phyloP scores from a whole-genome alignment of 2,113 vertebrate species.

The Orientallactaga bullata region DNA sequence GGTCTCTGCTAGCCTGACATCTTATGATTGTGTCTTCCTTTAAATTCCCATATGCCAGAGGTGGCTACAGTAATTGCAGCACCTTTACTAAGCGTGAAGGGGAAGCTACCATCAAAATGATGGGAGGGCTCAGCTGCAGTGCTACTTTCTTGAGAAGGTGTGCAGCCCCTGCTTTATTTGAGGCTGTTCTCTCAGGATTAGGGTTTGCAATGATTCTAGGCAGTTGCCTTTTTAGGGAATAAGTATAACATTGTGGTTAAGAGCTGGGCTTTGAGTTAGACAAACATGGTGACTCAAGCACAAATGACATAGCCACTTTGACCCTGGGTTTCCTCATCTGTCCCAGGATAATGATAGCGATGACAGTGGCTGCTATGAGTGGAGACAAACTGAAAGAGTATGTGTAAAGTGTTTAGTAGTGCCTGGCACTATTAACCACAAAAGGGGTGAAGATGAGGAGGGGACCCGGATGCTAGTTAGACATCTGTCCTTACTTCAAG shows the following conservation, averaged over 20 bases:
- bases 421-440: neutral
- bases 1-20: constrained; percentile 57
- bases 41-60: constrained; percentile 64
- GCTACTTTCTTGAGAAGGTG: neutral
- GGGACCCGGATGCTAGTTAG: neutral
- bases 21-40: constrained; percentile 63
- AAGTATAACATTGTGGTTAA: neutral
- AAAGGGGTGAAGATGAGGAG: neutral
- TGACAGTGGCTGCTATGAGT: neutral
- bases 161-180: neutral
- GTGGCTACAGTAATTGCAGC: constrained; percentile 56
- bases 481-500: neutral
- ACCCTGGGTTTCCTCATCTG: constrained; percentile 27
- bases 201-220: neutral
- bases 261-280: constrained; percentile 14
- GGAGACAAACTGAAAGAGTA: neutral
- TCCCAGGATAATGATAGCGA: neutral
- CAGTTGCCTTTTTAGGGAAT: neutral
- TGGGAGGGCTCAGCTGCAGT: neutral
- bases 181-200: neutral
- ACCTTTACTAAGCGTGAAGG: constrained; percentile 54
- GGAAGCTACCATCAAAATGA: constrained; percentile 63
- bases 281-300: neutral
- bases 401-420: neutral
- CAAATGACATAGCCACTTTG: neutral